Conservation (phyloP, 2,888 invertebrate species). For the Synanthedon andrenaeformis region DNA sequence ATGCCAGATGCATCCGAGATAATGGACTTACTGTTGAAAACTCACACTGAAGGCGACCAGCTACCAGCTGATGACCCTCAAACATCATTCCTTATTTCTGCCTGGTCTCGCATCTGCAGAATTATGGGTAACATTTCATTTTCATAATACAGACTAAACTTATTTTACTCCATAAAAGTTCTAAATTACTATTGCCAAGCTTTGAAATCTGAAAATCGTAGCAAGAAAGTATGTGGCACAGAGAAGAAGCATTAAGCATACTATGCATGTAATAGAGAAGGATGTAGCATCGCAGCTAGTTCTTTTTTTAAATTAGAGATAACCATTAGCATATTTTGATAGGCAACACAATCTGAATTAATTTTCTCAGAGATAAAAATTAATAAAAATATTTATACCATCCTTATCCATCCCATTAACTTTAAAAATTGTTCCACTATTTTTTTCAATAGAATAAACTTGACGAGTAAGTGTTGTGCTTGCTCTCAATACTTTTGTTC, state of each 20-base stretch:
- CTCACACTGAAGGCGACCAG: slow-evolving; percentile 86
- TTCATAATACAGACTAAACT: neutral
- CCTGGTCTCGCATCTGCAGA: slow-evolving; percentile 99
- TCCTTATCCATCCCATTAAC: too few relatives aligned
- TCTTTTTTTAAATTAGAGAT: too few relatives aligned
- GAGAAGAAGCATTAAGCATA: neutral
- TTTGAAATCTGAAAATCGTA: neutral
- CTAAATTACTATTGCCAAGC: slow-evolving; percentile 3
- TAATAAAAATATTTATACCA: too few relatives aligned
- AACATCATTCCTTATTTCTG: slow-evolving; percentile 96
- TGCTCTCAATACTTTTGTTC: too few relatives aligned
- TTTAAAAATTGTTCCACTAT: too few relatives aligned
- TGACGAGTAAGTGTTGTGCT: too few relatives aligned
- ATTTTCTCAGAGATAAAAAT: too few relatives aligned
- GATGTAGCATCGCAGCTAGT: too few relatives aligned
- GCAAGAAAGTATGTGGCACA: neutral
- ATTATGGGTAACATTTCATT: slow-evolving; percentile 70
- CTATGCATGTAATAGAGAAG: too few relatives aligned
- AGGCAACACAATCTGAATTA: too few relatives aligned
- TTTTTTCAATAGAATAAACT: too few relatives aligned
- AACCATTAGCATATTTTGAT: too few relatives aligned
- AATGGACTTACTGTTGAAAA: slow-evolving; percentile 93
- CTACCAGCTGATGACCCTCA: slow-evolving; percentile 96
- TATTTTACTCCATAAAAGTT: neutral
- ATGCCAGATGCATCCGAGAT: slow-evolving; percentile 92